A percentile compares a stretch with the other conserved stretches of the same genome.
These are phyloP conservation scores for Mesopsocus fuscifrons DNA, from an alignment of 2,888 invertebrate genomes.

Conservation along the genomic window DNA sequence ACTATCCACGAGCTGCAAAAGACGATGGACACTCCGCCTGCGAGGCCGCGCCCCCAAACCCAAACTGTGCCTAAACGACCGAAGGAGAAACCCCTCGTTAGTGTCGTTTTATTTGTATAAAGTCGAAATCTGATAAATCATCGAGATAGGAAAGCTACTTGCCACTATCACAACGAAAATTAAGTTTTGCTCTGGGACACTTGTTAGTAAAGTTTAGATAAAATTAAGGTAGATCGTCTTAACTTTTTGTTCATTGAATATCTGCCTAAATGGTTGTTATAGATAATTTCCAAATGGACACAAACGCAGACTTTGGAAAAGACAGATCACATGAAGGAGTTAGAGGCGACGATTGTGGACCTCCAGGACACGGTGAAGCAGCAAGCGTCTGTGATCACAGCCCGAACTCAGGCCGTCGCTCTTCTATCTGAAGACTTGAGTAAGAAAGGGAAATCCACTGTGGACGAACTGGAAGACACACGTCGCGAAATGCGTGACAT, in stretches of 20 bases:
- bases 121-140: not conserved
- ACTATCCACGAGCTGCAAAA: constrained; percentile 20
- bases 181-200: not conserved
- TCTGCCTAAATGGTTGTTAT: too few relatives aligned
- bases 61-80: not conserved
- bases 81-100: not conserved
- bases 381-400: constrained; percentile 66
- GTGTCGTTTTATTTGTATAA: too few relatives aligned
- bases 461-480: constrained; percentile 57
- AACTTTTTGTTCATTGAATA: constrained; percentile 1
- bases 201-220: not conserved
- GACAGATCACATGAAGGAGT: constrained; percentile 36
- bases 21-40: constrained; percentile 17
- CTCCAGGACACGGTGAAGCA: constrained; percentile 64
- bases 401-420: constrained; percentile 58
- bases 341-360: constrained; percentile 60
- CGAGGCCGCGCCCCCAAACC: constrained; percentile 21
- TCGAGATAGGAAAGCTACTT: not conserved
- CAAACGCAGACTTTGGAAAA: too few relatives aligned
- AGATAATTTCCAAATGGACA: constrained; percentile 3
- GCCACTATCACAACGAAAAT: too few relatives aligned
- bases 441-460: constrained; percentile 37
- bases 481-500: constrained; percentile 61
- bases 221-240: not conserved
- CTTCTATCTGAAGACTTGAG: constrained; percentile 52